A percentile compares a stretch with the other conserved stretches of the same genome.
Evolutionary conservation across 1,140 invertebrate genomes (phyloP).

Genomic region (Bombus confusus): DNA sequence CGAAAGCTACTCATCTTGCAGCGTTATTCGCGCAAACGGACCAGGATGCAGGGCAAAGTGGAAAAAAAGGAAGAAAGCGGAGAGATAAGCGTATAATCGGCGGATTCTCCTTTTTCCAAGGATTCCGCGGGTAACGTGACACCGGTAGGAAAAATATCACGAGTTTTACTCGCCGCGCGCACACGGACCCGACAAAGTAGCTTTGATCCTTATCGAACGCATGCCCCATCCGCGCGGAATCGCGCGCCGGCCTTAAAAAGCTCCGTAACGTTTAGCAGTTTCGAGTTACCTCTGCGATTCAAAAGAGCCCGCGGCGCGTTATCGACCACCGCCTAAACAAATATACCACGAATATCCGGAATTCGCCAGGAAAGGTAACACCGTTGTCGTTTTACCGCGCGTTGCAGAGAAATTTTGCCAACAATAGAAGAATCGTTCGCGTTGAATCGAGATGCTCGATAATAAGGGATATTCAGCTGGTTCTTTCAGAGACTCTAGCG

Average conservation of each 20-base stretch:
- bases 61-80: not conserved
- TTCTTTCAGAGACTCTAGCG: too few species aligned
- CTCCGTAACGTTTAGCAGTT: conserved; percentile 30
- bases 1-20: not conserved
- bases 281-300: conserved; percentile 39
- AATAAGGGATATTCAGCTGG: too few species aligned
- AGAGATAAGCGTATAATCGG: not conserved
- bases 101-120: conserved; percentile 13
- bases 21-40: not conserved
- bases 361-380: not conserved
- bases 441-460: too few species aligned
- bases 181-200: conserved; percentile 31
- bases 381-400: not conserved
- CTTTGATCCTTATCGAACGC: conserved; percentile 37
- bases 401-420: not conserved
- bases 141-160: conserved; percentile 38
- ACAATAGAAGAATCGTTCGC: too few species aligned
- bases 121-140: conserved; percentile 34
- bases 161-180: conserved; percentile 1
- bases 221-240: not conserved
- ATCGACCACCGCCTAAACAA: conserved; percentile 30
- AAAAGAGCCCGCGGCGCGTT: conserved; percentile 26
- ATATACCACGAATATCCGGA: conserved; percentile 7
- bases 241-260: conserved; percentile 31
- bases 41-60: not conserved